Conservation (phyloP, 2,113 vertebrate species). For the Balaenoptera acutorostrata region DNA sequence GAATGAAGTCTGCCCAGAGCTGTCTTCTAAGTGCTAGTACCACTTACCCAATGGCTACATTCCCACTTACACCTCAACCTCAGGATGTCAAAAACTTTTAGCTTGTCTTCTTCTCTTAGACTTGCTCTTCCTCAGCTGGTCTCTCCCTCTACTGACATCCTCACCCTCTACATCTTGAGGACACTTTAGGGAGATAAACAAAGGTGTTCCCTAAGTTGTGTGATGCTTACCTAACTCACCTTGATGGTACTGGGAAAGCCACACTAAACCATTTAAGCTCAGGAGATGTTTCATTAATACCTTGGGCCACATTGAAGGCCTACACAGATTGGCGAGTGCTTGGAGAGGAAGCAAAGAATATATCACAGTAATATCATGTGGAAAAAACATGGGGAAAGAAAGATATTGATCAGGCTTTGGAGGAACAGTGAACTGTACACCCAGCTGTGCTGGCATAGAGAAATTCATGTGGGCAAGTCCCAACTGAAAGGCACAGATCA, state of each 20-base stretch:
- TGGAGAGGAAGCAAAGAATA: background rate
- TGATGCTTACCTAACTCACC: background rate
- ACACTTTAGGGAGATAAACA: background rate
- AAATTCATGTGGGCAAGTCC: background rate
- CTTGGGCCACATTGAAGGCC: background rate
- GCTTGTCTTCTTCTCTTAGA: background rate
- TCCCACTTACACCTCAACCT: background rate
- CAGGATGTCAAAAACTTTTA: background rate
- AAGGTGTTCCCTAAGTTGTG: background rate
- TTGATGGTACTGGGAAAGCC: background rate
- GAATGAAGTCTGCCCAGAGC: background rate
- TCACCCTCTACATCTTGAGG: background rate
- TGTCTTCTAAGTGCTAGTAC: background rate
- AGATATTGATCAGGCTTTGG: background rate
- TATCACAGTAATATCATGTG: background rate
- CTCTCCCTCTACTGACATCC: background rate
- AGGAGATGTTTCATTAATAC: background rate
- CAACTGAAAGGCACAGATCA: background rate
- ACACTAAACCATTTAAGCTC: background rate
- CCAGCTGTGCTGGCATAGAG: background rate
- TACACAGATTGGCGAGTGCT: background rate
- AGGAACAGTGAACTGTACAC: accelerated
- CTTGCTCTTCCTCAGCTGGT: background rate
- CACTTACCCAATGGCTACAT: background rate
- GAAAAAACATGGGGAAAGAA: background rate